A percentile compares a stretch with the other conserved stretches of the same genome.
phyloP scores from a whole-genome alignment of 2,888 invertebrate species.

The Syrista parreyssii region DNA sequence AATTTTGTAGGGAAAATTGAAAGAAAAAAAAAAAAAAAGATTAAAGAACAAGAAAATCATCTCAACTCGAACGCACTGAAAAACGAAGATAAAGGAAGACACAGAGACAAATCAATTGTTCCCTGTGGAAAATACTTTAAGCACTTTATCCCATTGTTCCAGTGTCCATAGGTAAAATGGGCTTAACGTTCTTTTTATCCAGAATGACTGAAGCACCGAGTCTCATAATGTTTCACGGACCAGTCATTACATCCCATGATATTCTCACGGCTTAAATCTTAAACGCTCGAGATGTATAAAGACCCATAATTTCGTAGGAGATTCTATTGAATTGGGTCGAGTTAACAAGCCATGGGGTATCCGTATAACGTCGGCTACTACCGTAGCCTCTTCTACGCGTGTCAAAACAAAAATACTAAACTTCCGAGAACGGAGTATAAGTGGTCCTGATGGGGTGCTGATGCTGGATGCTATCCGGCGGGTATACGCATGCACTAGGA shows the following conservation, averaged over 20 bases:
- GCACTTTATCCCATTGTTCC: conserved; percentile 3
- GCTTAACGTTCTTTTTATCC: conserved; percentile 48
- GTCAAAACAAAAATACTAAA: conserved; percentile 60
- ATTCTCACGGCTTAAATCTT: conserved; percentile 51
- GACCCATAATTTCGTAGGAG: neutral
- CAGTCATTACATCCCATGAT: conserved; percentile 57
- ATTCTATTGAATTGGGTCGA: conserved; percentile 48
- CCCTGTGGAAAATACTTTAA: neutral
- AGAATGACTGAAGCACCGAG: conserved; percentile 27
- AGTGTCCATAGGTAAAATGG: conserved; percentile 42
- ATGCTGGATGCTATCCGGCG: conserved; percentile 13
- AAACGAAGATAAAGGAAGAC: neutral
- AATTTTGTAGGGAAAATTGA: neutral
- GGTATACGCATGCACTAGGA: conserved; percentile 39
- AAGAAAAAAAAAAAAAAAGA: neutral
- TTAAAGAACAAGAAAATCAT: neutral
- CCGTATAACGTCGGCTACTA: conserved; percentile 43
- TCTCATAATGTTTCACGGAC: conserved; percentile 48
- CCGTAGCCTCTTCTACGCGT: conserved; percentile 54
- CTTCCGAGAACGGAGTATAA: neutral
- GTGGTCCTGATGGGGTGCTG: neutral
- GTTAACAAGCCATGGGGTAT: conserved; percentile 56
- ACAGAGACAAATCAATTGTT: neutral
- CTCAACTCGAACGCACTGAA: neutral
- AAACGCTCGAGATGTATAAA: neutral